Conservation (phyloP, 2,888 invertebrate species). For the Netelia melanura region DNA sequence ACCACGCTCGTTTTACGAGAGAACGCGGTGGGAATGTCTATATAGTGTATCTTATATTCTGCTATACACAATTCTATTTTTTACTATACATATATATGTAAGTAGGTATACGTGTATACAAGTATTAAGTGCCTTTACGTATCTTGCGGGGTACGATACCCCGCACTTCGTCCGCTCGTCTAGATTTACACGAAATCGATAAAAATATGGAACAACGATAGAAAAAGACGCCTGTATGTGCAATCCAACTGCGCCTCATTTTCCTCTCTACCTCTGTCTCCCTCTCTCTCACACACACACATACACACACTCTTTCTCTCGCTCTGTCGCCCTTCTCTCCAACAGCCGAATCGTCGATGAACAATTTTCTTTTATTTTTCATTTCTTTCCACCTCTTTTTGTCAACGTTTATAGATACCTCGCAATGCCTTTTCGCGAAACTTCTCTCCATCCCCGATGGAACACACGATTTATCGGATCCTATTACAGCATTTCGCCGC, state of each 20-base stretch:
- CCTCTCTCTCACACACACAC: neutral
- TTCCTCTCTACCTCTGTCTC: conserved; percentile 19
- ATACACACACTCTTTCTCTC: neutral
- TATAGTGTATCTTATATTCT: conserved; percentile 42
- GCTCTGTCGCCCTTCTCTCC: conserved; percentile 1
- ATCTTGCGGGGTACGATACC: conserved; percentile 45
- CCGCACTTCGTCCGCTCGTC: conserved; percentile 63
- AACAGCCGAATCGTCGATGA: conserved; percentile 19
- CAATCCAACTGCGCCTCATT: conserved; percentile 51
- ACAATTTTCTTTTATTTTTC: conserved; percentile 26
- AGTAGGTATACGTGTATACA: conserved; percentile 11
- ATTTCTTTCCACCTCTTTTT: neutral
- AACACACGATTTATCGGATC: conserved; percentile 58
- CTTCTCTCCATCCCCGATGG: conserved; percentile 25
- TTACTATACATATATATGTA: conserved; percentile 13
- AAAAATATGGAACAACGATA: conserved; percentile 78
- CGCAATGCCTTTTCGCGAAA: conserved; percentile 46
- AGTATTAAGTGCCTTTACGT: conserved; percentile 40
- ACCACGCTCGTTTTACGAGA: conserved; percentile 67
- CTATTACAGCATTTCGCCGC: conserved; percentile 36
- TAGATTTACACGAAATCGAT: conserved; percentile 83
- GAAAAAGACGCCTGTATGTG: conserved; percentile 57
- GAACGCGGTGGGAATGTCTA: conserved; percentile 51
- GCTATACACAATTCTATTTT: conserved; percentile 42
- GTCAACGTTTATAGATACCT: conserved; percentile 49